Conservation (phyloP, 2,113 vertebrate genomes). For the Misgurnus mizolepis region DNA sequence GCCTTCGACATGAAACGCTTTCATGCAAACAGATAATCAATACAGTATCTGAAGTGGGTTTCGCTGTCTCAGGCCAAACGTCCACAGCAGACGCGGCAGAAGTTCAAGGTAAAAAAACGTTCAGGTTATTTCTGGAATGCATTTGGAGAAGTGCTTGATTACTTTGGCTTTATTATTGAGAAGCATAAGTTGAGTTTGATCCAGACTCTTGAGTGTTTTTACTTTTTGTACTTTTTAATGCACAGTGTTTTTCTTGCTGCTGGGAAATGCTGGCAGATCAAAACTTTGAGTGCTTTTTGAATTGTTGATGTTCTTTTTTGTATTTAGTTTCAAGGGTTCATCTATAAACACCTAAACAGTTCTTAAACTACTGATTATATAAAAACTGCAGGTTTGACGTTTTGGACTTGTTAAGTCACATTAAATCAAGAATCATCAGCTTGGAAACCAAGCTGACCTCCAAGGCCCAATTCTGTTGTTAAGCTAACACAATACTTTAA, state of each 20-base stretch:
- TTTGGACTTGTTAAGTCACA: no score
- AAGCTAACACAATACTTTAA: no score
- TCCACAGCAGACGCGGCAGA: conserved; percentile 11
- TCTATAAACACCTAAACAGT: conserved; percentile 35
- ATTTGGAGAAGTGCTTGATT: conserved; percentile 46
- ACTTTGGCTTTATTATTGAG: conserved; percentile 42
- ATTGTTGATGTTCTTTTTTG: conserved; percentile 63
- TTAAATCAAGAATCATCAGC: no score
- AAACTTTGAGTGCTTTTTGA: conserved; percentile 64
- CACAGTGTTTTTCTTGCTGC: conserved; percentile 38
- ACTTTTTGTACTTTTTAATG: conserved; percentile 51
- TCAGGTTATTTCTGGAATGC: conserved; percentile 31
- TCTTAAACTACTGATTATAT: conserved; percentile 2
- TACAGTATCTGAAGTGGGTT: conserved; percentile 19
- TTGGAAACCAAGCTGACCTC: no score
- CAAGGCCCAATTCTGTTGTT: no score
- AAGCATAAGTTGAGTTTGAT: conserved; percentile 21
- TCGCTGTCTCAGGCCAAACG: conserved; percentile 2
- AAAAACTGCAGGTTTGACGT: not conserved
- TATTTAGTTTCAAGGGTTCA: conserved; percentile 51
- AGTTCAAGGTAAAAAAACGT: conserved; percentile 9
- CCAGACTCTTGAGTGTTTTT: conserved; percentile 39
- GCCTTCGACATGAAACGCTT: conserved; percentile 44
- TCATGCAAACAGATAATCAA: conserved; percentile 54
- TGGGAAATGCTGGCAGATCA: conserved; percentile 73